phyloP scores from a whole-genome alignment of 37 sponge, comb jelly and placozoan genomes.

The Ianthella basta region DNA sequence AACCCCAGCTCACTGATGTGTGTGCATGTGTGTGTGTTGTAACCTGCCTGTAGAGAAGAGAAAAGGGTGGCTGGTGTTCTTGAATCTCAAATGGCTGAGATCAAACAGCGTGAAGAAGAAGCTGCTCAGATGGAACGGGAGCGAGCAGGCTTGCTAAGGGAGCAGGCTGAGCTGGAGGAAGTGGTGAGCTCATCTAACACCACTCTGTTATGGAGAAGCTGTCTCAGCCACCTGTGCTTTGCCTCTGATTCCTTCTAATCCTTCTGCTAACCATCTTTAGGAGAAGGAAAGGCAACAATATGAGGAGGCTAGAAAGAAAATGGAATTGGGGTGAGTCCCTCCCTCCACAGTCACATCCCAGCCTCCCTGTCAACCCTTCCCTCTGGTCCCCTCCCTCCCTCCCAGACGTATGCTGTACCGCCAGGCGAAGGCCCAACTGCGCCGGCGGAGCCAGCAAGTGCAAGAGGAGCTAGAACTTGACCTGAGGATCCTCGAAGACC shows the following conservation, averaged over 20 bases:
- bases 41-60: constrained; percentile 49
- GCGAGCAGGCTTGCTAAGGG: constrained; percentile 51
- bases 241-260: too few relatives aligned
- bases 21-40: not conserved
- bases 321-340: constrained; percentile 67
- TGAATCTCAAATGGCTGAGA: constrained; percentile 70
- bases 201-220: too few relatives aligned
- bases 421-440: constrained; percentile 86
- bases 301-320: constrained; percentile 52
- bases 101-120: constrained; percentile 77
- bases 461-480: constrained; percentile 94
- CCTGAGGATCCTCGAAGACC: constrained; percentile 75
- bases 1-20: too few relatives aligned
- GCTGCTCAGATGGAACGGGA: constrained; percentile 68
- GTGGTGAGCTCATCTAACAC: constrained; percentile 57
- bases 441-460: constrained; percentile 77
- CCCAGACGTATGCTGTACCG: constrained; percentile 64
- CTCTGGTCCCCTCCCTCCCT: not conserved
- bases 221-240: too few relatives aligned
- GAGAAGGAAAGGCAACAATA: constrained; percentile 71
- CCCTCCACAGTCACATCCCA: too few relatives aligned
- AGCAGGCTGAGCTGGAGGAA: constrained; percentile 72
- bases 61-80: constrained; percentile 47
- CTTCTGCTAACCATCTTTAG: constrained; percentile 3
- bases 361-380: too few relatives aligned